Base-by-base conservation (phyloP, 2,113 vertebrate species). In the Rallus limicola region DNA sequence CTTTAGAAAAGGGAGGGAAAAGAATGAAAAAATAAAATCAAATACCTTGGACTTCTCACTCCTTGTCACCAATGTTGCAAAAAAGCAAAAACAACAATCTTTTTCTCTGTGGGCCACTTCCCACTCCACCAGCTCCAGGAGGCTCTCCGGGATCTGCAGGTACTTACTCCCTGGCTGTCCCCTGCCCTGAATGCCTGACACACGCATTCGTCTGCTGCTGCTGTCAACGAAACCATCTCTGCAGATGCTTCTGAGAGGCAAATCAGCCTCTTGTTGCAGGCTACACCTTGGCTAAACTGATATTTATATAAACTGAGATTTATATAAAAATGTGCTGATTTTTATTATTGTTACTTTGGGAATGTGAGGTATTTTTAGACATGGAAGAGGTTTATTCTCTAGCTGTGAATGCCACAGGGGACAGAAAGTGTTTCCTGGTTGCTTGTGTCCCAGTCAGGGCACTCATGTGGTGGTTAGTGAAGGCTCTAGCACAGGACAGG, bases 71-170 rank as follows among this genome's bases (percentile, higher is more conserved):
- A 33, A 2, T 14, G 28, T 68, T 86, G 38, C 68, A 17, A 84
- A 89, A 92, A 82, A 60, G 19, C 16, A 53, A 28, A 53, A 53
- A 53, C 25, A 28, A 28, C 13, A 53, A 53, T 53, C 52, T 53
- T 86, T 69, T 84, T 36, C 36, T 90, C 48, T 86, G 56, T 38
- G n/a, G 25, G 33, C 29, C 77, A 64, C 82, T 90, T 92, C 17
- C 44, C 52, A 48, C 28, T 67, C 34, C 46, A n/a, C 12, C 52
- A 44, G 75, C 38, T 60, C 53, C 79, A 48, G 52, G 28, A 93
- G 60, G 33, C 48, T 88, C 44, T 59, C 0, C 0, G 42, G 64
- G 36, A 62, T n/a, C 53, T 68, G 24, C 1, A 0, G 50, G 60
- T 64, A 7, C 29, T 56, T 44, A 24, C 0, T 1, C 52, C 62